Evolutionary conservation across 2,888 invertebrate genomes (phyloP).

Genomic region (Chloroclysta siterata): DNA sequence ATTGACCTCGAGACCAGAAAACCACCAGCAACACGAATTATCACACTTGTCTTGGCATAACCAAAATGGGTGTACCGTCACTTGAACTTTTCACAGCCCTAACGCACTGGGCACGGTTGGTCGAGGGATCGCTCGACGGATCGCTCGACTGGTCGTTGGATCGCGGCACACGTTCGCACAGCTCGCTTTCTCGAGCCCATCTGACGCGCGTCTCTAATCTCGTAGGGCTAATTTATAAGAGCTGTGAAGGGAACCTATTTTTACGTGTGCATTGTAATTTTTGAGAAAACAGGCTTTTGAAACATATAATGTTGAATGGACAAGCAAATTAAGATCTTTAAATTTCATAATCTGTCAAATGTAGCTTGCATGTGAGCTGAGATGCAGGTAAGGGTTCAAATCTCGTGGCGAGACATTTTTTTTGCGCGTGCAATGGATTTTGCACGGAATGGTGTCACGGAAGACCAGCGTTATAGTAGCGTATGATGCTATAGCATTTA

Average conservation of each 20-base stretch:
- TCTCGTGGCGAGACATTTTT: too few species aligned
- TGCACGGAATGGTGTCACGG: too few species aligned
- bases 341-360: too few species aligned
- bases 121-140: conserved; percentile 23
- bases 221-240: conserved; percentile 22
- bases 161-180: conserved; percentile 16
- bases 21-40: neutral
- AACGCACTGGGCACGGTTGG: conserved; percentile 31
- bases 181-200: conserved; percentile 17
- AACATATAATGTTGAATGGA: too few species aligned
- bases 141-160: conserved; percentile 25
- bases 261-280: conserved; percentile 11
- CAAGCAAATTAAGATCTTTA: too few species aligned
- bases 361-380: too few species aligned
- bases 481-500: too few species aligned
- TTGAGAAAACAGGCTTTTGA: neutral
- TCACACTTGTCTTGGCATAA: neutral
- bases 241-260: conserved; percentile 9
- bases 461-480: too few species aligned
- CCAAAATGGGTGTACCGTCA: neutral
- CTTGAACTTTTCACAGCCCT: neutral
- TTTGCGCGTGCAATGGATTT: too few species aligned
- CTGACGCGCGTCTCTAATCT: conserved; percentile 31
- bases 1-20: conserved; percentile 2
- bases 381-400: too few species aligned